Percentiles rank a stretch among this genome's conserved stretches.
phyloP scores from a whole-genome alignment of 2,888 invertebrate genomes.

The Conistra vaccinii region DNA sequence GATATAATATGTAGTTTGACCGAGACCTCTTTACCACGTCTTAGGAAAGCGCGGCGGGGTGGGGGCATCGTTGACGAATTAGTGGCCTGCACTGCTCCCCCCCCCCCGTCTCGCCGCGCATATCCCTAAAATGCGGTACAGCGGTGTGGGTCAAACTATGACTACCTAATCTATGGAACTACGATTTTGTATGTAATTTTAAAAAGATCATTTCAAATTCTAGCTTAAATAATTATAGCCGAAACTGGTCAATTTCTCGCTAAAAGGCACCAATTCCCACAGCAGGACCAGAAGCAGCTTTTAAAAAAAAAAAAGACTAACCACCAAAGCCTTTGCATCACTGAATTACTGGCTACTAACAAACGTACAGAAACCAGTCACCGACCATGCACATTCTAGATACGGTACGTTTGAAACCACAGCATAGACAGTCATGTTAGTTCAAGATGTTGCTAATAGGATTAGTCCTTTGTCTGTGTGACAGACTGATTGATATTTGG shows the following conservation, averaged over 20 bases:
- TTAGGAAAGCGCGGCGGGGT: too few species aligned
- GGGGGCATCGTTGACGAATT: too few species aligned
- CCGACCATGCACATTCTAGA: background rate
- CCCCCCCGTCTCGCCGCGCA: too few species aligned
- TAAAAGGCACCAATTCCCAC: background rate
- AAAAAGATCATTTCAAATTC: background rate
- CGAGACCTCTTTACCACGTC: too few species aligned
- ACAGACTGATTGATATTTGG: constrained; percentile 26
- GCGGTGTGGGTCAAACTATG: too few species aligned
- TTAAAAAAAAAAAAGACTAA: background rate
- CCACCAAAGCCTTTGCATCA: background rate
- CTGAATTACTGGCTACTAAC: background rate
- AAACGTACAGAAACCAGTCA: background rate
- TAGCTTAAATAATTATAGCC: background rate
- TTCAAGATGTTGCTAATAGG: constrained; percentile 28
- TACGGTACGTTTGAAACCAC: background rate
- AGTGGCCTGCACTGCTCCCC: too few species aligned
- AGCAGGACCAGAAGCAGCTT: background rate
- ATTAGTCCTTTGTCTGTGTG: constrained; percentile 31
- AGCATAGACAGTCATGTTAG: background rate
- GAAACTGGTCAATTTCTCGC: background rate
- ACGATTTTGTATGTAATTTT: background rate
- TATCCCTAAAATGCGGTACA: too few species aligned
- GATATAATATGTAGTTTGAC: background rate
- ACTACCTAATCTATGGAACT: background rate